Evolutionary conservation across 2,113 vertebrate genomes (phyloP).

Genomic region (Atrichornis clamosus): DNA sequence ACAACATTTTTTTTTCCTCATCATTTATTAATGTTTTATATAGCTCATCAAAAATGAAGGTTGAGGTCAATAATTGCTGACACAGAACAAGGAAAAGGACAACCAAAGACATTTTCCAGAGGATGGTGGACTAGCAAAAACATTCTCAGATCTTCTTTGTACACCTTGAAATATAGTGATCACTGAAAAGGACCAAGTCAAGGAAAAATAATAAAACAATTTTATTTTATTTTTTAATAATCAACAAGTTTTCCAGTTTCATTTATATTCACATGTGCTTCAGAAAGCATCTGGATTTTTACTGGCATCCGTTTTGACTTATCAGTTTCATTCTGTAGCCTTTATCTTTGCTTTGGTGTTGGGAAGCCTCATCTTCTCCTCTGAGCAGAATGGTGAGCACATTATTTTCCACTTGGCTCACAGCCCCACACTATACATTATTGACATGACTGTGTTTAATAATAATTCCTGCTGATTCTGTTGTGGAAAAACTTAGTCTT

Average conservation of each 20-base stretch:
- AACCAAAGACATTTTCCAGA: constrained; percentile 11
- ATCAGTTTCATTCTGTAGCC: background rate
- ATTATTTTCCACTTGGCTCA: constrained; percentile 42
- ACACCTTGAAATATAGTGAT: background rate
- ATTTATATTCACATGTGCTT: background rate
- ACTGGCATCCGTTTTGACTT: background rate
- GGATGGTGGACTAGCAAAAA: background rate
- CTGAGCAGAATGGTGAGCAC: background rate
- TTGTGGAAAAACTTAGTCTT: constrained; percentile 60
- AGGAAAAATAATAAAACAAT: background rate
- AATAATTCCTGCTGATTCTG: constrained; percentile 62
- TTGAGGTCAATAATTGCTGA: constrained; percentile 46
- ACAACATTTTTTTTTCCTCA: constrained; percentile 40
- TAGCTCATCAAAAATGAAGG: constrained; percentile 45
- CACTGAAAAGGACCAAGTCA: background rate
- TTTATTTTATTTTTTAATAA: background rate
- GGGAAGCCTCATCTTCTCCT: background rate
- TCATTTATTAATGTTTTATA: constrained; percentile 49
- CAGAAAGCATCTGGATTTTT: constrained; percentile 18
- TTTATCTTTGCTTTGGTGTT: background rate
- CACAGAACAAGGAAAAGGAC: constrained; percentile 29
- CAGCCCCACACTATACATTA: background rate
- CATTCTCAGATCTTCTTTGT: background rate
- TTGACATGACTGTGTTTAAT: constrained; percentile 57
- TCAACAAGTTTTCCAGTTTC: background rate